phyloP scores from a whole-genome alignment of 2,113 vertebrate genomes.

The Ctenomys sociabilis region DNA sequence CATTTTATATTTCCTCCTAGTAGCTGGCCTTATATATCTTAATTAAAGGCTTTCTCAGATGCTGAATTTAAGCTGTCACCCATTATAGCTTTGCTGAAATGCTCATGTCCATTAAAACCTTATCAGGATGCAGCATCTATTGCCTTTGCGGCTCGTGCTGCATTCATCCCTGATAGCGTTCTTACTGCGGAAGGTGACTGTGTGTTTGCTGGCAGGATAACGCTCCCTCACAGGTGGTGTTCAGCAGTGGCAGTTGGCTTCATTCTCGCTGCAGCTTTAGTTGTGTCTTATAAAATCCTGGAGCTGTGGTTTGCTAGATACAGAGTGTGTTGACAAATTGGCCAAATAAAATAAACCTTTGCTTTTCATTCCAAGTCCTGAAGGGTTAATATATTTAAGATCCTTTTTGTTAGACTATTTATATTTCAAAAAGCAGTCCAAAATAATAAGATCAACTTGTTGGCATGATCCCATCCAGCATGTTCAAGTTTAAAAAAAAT shows the following conservation, averaged over 20 bases:
- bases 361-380: neutral
- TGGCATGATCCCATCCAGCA: neutral
- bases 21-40: constrained; percentile 77
- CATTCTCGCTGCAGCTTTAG: neutral
- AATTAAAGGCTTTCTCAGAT: constrained; percentile 74
- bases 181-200: neutral
- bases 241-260: neutral
- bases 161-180: constrained; percentile 11
- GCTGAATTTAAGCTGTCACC: constrained; percentile 74
- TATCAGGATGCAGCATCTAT: constrained; percentile 57
- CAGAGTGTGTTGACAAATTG: neutral
- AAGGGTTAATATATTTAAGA: neutral
- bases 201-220: neutral
- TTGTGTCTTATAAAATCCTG: constrained; percentile 21
- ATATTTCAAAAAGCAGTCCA: neutral
- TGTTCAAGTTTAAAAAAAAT: constrained; percentile 45
- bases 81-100: constrained; percentile 47
- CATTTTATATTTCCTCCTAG: constrained; percentile 73
- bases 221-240: neutral
- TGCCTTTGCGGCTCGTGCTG: constrained; percentile 54
- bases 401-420: constrained; percentile 3
- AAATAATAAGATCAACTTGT: constrained; percentile 32
- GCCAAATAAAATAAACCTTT: constrained; percentile 12
- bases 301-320: constrained; percentile 16
- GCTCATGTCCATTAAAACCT: constrained; percentile 34